Evolutionary conservation across 37 sponge, comb jelly and placozoan genomes (phyloP).

Genomic region (Bolinopsis microptera): DNA sequence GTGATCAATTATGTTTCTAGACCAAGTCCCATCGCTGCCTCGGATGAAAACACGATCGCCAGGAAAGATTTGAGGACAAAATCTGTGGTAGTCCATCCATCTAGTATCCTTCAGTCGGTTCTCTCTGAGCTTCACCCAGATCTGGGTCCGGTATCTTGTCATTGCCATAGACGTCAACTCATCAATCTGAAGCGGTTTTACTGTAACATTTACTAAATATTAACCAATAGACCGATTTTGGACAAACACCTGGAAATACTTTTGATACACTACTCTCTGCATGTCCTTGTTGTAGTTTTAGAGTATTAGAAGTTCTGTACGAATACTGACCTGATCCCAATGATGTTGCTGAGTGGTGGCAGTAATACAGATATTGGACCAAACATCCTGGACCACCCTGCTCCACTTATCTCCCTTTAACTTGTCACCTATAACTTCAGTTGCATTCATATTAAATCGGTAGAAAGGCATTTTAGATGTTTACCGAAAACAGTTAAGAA

Average conservation of each 20-base stretch:
- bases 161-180: background rate
- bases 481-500: background rate
- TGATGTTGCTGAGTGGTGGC: conserved; percentile 42
- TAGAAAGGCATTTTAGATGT: background rate
- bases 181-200: background rate
- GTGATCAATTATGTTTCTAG: conserved; percentile 14
- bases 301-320: too few species aligned
- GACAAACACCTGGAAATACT: too few species aligned
- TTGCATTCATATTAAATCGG: background rate
- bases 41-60: background rate
- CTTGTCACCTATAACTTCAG: conserved; percentile 4
- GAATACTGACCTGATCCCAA: background rate
- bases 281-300: too few species aligned
- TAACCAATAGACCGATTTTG: too few species aligned
- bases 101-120: background rate
- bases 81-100: conserved; percentile 1
- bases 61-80: background rate
- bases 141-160: conserved; percentile 2
- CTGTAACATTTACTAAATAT: too few species aligned
- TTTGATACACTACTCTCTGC: too few species aligned
- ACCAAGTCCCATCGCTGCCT: background rate
- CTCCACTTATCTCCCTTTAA: background rate
- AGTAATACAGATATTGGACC: conserved; percentile 6
- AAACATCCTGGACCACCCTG: background rate
- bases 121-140: background rate